Base-by-base conservation (phyloP, 2,113 vertebrate genomes). In the Nyctibius bracteatus region DNA sequence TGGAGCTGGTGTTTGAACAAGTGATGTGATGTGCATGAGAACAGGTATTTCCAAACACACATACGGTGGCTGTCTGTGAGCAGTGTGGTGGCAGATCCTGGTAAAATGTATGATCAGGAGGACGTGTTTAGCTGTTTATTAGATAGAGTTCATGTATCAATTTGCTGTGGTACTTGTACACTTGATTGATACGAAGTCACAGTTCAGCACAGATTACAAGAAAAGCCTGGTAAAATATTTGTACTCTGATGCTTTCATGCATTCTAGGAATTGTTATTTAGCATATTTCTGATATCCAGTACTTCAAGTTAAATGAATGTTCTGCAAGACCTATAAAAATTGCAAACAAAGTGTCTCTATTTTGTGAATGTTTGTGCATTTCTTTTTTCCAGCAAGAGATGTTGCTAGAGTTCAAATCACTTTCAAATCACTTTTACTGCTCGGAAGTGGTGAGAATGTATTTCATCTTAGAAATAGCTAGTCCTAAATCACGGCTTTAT, bases 391-490 rank as follows among this genome's bases (percentile, higher is more conserved):
- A 43, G 71, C 63, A 66, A 86, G 83, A 78, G 47, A 47, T 78
- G 52, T 91, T 97, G 65, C 57, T 81, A 12, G 68, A 91, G 92
- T 87, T 96, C 72, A 86, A 30, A 90, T 92, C 85, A 46, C 74
- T 85, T 88, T 74, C 59, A 82, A 44, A 88, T 78, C 85, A 73
- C 41, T 96, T 93, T 70, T 41, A 25, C 83, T 81, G 68, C 72
- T 91, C 39, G 41, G 72, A 93, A 90, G 86, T 57, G n/a, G 43
- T 74, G 75, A 81, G 71, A 92, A 88, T 68, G 57, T 72, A 79
- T 88, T 96, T 92, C 52, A 57, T 71, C 72, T 90, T 86, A 72
- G 43, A 92, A 84, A 93, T 81, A 84, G 59, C 83, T 78, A 52
- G 67, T 90, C 57, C 41, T 96, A 86, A 93, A 75, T 94, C 73